phyloP scores from a whole-genome alignment of 1,140 invertebrate genomes.

The Venustaconcha ellipsiformis region DNA sequence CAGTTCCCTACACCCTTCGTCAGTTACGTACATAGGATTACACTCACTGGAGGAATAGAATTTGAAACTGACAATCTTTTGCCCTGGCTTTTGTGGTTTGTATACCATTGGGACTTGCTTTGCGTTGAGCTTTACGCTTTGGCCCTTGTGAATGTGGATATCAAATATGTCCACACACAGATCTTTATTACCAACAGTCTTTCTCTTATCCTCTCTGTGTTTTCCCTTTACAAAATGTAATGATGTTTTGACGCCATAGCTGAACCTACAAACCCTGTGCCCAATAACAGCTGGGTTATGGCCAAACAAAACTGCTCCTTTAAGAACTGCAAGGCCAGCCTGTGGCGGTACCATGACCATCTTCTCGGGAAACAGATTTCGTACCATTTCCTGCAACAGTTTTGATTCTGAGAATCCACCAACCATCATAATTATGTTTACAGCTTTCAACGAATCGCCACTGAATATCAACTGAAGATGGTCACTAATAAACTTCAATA shows the following conservation, averaged over 20 bases:
- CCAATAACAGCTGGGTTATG: constrained; percentile 12
- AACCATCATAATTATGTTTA: constrained; percentile 21
- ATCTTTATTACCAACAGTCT: neutral
- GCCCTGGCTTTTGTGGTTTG: constrained; percentile 14
- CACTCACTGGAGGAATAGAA: constrained; percentile 13
- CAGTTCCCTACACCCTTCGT: constrained; percentile 9
- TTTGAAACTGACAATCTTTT: constrained; percentile 10
- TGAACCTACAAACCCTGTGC: constrained; percentile 18
- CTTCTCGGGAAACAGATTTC: constrained; percentile 12
- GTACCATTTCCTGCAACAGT: constrained; percentile 19
- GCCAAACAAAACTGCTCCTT: constrained; percentile 28
- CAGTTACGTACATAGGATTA: constrained; percentile 14
- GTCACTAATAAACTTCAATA: constrained; percentile 10
- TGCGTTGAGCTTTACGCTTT: constrained; percentile 12
- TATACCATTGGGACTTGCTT: constrained; percentile 8
- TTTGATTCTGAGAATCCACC: constrained; percentile 31
- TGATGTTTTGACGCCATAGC: constrained; percentile 20
- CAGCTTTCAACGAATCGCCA: neutral
- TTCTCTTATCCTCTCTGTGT: constrained; percentile 20
- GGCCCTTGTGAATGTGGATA: constrained; percentile 12
- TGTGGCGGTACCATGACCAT: constrained; percentile 22
- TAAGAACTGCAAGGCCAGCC: constrained; percentile 14
- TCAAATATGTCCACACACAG: constrained; percentile 23
- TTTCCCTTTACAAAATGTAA: constrained; percentile 12
- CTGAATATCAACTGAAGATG: constrained; percentile 19